Evolutionary conservation across 2,888 invertebrate genomes (phyloP), one percentile per base, ranked within the genome.

Genomic region (Dastarcus helophoroides): DNA sequence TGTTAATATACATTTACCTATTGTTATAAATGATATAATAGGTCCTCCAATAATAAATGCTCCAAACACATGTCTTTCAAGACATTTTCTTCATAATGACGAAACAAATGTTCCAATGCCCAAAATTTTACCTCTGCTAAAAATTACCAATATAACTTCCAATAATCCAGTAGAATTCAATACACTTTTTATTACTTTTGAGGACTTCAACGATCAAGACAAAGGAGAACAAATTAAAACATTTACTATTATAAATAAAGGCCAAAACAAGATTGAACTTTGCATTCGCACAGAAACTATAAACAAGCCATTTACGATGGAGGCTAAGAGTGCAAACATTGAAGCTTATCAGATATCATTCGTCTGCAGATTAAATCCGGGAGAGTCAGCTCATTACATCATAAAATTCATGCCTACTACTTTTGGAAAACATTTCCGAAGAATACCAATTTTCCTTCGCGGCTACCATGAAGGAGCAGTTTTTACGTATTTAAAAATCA

Each of bases 1-100:
- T 35, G 73, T 70, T 44, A 65, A 68, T 29, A 68, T 74, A 51
- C 68, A 62, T 41, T 55, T 76, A 29, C 76, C 76, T 1, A 62
- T 73, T 35, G 59, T 68, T 43, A 56, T 76, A 10, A 76, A 76
- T 43, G 63, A 62, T 30, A 49, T 74, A 22, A 42, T 76, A 26
- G 76, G 75, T 0, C 74, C 76, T 4, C 65, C 69, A 3, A 41
- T 55, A 39, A 26, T 50, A 35, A n/a, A n/a, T n/a, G n/a, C n/a
- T n/a, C n/a, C n/a, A n/a, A n/a, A n/a, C n/a, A n/a, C n/a, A n/a
- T n/a, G n/a, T n/a, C n/a, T n/a, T n/a, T n/a, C n/a, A n/a, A n/a
- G n/a, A n/a, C n/a, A n/a, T n/a, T n/a, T n/a, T n/a, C n/a, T n/a
- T n/a, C n/a, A n/a, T n/a, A n/a, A n/a, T n/a, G n/a, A n/a, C n/a